A percentile compares a stretch with the other conserved stretches of the same genome.
Evolutionary conservation across 2,888 invertebrate species (phyloP).

Genomic region (Strigamia crassipes): DNA sequence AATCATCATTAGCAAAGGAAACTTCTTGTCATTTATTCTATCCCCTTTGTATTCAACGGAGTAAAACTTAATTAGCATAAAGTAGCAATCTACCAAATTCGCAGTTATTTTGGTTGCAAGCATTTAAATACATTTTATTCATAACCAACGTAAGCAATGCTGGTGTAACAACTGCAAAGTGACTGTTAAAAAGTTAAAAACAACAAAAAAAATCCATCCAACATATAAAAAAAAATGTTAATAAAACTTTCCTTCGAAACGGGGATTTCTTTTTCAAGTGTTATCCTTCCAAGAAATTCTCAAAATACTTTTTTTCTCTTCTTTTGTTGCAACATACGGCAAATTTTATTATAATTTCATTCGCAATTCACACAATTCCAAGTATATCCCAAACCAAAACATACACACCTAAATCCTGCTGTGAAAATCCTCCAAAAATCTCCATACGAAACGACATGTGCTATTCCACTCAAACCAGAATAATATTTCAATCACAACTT

Average conservation of each 20-base stretch:
- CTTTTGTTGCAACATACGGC: not conserved
- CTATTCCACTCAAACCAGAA: conserved; percentile 1
- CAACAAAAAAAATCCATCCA: no score
- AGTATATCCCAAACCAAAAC: not conserved
- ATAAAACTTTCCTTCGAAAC: no score
- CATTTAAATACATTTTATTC: not conserved
- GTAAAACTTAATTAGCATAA: not conserved
- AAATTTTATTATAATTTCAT: conserved; percentile 22
- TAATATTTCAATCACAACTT: not conserved
- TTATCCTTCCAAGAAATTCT: not conserved
- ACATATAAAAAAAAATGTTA: no score
- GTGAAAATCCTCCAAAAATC: not conserved
- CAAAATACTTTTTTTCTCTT: not conserved
- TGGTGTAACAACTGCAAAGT: not conserved
- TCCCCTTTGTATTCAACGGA: not conserved
- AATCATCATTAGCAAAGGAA: not conserved
- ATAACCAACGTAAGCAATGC: not conserved
- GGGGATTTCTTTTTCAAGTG: no score
- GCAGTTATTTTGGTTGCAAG: not conserved
- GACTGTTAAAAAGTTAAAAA: no score
- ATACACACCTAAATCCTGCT: not conserved
- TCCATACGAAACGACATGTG: conserved; percentile 3
- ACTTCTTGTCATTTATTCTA: not conserved
- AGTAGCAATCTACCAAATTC: no score
- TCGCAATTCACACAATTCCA: not conserved